Conservation (phyloP, 2,113 vertebrate genomes). For the Neolamprologus fasciatus region DNA sequence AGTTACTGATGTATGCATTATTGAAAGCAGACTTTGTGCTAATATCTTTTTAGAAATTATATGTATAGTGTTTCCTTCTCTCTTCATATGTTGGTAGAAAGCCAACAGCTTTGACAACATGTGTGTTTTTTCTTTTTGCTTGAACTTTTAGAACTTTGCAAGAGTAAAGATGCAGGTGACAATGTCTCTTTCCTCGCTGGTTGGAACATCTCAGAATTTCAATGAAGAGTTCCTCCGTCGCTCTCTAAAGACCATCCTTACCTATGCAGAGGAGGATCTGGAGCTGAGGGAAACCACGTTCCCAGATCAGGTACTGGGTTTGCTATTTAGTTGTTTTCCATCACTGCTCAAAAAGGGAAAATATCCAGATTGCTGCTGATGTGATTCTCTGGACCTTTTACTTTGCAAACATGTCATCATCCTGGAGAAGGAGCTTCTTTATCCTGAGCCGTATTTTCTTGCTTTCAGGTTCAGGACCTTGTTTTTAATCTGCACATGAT, state of each 20-base stretch:
- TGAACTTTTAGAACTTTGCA: conserved; percentile 86
- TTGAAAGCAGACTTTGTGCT: background rate
- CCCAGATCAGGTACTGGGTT: conserved; percentile 83
- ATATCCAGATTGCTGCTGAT: background rate
- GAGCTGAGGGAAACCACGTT: conserved; percentile 93
- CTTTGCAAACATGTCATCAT: background rate
- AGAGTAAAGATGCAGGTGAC: conserved; percentile 99
- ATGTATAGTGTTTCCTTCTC: background rate
- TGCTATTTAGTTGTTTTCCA: background rate
- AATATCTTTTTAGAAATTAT: background rate
- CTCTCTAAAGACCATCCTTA: conserved; percentile 93
- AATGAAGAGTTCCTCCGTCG: conserved; percentile 95
- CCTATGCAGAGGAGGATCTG: conserved; percentile 92
- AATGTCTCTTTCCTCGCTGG: conserved; percentile 96
- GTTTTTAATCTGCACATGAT: conserved; percentile 99
- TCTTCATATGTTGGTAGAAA: background rate
- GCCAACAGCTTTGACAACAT: background rate
- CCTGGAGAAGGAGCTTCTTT: background rate
- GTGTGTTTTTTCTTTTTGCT: background rate
- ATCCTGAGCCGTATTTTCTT: background rate
- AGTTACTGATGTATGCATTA: background rate
- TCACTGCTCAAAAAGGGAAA: background rate
- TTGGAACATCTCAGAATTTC: conserved; percentile 96
- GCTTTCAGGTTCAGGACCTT: conserved; percentile 88
- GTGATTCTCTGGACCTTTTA: background rate